Base-by-base conservation (phyloP, 2,797 vertebrate genomes). In the Darevskia mixta region DNA sequence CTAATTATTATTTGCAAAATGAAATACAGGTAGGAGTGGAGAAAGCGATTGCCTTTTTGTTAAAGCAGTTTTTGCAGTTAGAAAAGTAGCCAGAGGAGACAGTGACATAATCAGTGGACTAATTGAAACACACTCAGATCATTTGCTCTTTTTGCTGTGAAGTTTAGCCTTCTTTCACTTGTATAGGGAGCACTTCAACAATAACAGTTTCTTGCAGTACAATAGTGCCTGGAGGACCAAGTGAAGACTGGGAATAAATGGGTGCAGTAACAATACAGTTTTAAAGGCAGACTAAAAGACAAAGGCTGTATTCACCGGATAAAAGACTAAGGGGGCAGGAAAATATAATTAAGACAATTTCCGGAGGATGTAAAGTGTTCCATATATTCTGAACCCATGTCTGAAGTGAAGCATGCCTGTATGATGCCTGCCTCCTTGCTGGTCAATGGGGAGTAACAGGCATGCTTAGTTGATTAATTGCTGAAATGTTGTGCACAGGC, bases 241-340 rank as follows among this genome's bases (percentile, higher is more conserved):
- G 7, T 6, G 18, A 49, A 78, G 75, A 43, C 43, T 79, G n/a
- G 25, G 64, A 69, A 79, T 79, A 55, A 71, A 79, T 58, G 20
- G 43, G n/a, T 23, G 20, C n/a, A 86, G 43, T 25, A 86, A 71
- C 29, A 86, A 69, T 55, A 10, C 15, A 13, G 35, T 69, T 79
- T 79, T 87, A 17, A 29, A 61, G 38, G 35, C 23, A 69, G 15
- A 41, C 38, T 85, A 90, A 38, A 82, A 72, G 76, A 72, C 41
- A 80, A 87, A 10, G 66, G 25, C 69, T 29, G 27, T 91, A 92
- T 18, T 87, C 92, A 93, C 93, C 90, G 93, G 89, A 94, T 92
- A 94, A 94, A 96, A 94, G 94, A 92, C 92, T 92, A 92, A 17
- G 90, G 93, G n/a, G 13, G 90, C 92, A 93, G 87, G 92, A 87